Conservation (phyloP, 1,140 invertebrate species). For the Rhynchophorus ferrugineus region DNA sequence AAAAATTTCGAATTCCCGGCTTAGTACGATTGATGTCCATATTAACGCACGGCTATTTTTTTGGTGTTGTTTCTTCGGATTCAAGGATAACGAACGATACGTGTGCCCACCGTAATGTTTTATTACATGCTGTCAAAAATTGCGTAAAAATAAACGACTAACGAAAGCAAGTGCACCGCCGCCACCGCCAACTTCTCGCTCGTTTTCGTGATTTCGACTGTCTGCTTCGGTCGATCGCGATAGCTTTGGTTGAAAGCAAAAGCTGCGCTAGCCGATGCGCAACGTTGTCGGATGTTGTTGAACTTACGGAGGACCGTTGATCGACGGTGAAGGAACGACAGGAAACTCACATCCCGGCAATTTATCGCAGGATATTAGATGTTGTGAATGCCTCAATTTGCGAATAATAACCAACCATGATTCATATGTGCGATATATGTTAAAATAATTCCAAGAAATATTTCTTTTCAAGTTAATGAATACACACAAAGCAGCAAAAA, state of each 20-base stretch:
- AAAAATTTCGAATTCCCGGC: constrained; percentile 1
- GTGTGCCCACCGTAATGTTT: too few relatives aligned
- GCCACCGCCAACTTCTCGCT: constrained; percentile 16
- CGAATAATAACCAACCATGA: too few relatives aligned
- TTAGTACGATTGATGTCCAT: constrained; percentile 4
- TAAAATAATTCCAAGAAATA: too few relatives aligned
- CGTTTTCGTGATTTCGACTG: constrained; percentile 16
- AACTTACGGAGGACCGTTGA: neutral
- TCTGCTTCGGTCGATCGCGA: constrained; percentile 8
- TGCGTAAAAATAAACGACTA: constrained; percentile 5
- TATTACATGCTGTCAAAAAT: constrained; percentile 7
- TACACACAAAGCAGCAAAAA: too few relatives aligned
- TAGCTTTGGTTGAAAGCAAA: constrained; percentile 19
- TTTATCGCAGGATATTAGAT: too few relatives aligned
- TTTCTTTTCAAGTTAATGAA: too few relatives aligned
- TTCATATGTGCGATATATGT: too few relatives aligned
- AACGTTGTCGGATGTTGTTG: neutral
- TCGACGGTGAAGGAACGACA: neutral
- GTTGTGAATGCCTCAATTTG: too few relatives aligned
- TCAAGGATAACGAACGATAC: too few relatives aligned
- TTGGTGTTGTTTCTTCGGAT: neutral
- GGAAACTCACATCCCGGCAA: too few relatives aligned
- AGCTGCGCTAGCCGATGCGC: constrained; percentile 12
- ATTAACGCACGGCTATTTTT: neutral
- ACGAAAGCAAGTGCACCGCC: constrained; percentile 9